phyloP scores from a whole-genome alignment of 1,140 invertebrate species.

The Sinonovacula constricta region DNA sequence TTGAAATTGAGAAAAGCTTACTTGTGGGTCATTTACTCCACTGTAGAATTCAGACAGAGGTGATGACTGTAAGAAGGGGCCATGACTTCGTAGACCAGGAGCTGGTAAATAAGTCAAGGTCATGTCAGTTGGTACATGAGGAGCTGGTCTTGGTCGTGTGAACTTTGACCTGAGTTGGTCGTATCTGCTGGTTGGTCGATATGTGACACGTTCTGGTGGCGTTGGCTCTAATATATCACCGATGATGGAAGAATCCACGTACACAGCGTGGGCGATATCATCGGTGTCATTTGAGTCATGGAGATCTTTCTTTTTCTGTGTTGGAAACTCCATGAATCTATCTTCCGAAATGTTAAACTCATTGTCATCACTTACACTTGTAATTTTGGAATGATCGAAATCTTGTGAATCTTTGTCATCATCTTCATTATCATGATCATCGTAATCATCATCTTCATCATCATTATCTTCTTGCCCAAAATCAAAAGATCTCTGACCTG shows the following conservation, averaged over 20 bases:
- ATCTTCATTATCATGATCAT: neutral
- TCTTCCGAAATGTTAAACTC: slow-evolving; percentile 42
- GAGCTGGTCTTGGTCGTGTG: slow-evolving; percentile 29
- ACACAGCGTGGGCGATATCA: neutral
- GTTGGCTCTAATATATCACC: slow-evolving; percentile 43
- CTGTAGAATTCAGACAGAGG: slow-evolving; percentile 25
- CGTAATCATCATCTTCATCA: slow-evolving; percentile 5
- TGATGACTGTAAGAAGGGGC: slow-evolving; percentile 36
- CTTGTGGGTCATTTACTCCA: slow-evolving; percentile 5
- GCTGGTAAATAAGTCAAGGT: slow-evolving; percentile 39
- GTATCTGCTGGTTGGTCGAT: slow-evolving; percentile 20
- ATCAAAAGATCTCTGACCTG: too few species aligned
- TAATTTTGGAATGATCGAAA: slow-evolving; percentile 1
- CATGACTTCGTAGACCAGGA: slow-evolving; percentile 37
- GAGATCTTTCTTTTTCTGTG: neutral
- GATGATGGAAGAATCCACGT: slow-evolving; percentile 20
- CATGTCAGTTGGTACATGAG: slow-evolving; percentile 18
- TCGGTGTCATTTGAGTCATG: slow-evolving; percentile 20
- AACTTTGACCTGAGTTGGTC: slow-evolving; percentile 43
- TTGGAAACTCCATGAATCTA: slow-evolving; percentile 45
- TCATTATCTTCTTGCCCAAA: too few species aligned
- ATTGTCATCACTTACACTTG: slow-evolving; percentile 48
- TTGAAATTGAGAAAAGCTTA: slow-evolving; percentile 17
- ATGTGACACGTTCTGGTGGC: neutral
- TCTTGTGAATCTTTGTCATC: neutral